These are phyloP conservation scores for Temnothorax rugatulus DNA, from an alignment of 2,888 invertebrate genomes.

Conservation along the genomic window DNA sequence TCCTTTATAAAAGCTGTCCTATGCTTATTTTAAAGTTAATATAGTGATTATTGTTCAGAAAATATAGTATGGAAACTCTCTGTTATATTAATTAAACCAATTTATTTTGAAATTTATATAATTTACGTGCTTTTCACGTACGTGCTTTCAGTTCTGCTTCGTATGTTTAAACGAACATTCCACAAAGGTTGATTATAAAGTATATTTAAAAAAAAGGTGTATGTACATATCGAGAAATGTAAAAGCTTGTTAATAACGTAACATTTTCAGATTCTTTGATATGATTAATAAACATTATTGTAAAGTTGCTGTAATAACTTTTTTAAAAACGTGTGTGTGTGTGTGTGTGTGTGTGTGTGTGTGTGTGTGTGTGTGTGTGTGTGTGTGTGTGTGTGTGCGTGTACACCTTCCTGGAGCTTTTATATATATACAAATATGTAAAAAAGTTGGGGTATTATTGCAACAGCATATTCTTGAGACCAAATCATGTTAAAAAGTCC, in stretches of 20 bases:
- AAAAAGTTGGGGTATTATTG: no score
- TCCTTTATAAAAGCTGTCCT: conserved; percentile 1
- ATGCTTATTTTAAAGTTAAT: not conserved
- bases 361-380: no score
- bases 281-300: not conserved
- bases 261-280: not conserved
- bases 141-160: not conserved
- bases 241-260: not conserved
- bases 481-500: no score
- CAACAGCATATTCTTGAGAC: no score
- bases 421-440: no score
- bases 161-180: not conserved
- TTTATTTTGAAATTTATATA: not conserved
- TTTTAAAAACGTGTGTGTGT: no score
- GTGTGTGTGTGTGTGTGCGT: no score
- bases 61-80: not conserved
- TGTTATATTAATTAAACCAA: not conserved
- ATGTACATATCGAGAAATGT: not conserved
- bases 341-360: no score
- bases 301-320: not conserved
- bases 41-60: not conserved
- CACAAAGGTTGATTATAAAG: not conserved
- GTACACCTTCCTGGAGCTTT: no score
- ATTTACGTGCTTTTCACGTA: not conserved
- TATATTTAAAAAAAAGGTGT: not conserved